Evolutionary conservation across 2,888 invertebrate species (phyloP), one percentile per base, ranked within the genome.

Genomic region (Synanthedon tipuliformis): DNA sequence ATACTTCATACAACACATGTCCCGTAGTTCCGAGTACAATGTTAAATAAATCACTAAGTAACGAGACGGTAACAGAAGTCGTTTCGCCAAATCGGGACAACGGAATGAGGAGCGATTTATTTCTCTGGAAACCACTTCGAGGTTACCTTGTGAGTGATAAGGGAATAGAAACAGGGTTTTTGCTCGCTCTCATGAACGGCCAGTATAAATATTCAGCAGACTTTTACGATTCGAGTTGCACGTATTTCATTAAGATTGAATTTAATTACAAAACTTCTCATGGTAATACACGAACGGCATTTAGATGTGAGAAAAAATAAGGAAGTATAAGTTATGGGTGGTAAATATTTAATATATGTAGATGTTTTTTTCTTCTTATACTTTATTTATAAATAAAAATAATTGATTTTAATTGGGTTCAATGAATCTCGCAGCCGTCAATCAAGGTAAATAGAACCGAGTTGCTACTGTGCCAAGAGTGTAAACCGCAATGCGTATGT

Each of bases 21-120:
- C 56, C 64, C 64, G 66, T 66, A 68, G 68, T 71, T 70, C 66
- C 64, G 64, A 71, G 66, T 71, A 74, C 67, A 73, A 73, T 68
- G 73, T 74, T 72, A 67, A 71, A 81, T 80, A 80, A 80, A 78
- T 77, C 79, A 76, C 70, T 66, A 65, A 64, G 66, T 62, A 69
- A 68, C 66, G 61, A 74, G 71, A 59, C 65, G 58, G 65, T 58
- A 63, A 68, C 75, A 69, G 79, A 71, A 79, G 80, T 68, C 61
- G 77, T 71, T 75, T 71, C 67, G 60, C 78, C 76, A 75, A 81
- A 80, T 71, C 74, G 67, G 75, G 72, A 68, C 62, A 57, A 55
- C 62, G 69, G 69, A 72, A 75, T 74, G 71, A 69, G 66, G 67
- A 69, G 61, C 66, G 63, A 73, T 77, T 69, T 70, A 72, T 74